Evolutionary conservation across 2,888 invertebrate genomes (phyloP).

Genomic region (Palloptera scutellata): DNA sequence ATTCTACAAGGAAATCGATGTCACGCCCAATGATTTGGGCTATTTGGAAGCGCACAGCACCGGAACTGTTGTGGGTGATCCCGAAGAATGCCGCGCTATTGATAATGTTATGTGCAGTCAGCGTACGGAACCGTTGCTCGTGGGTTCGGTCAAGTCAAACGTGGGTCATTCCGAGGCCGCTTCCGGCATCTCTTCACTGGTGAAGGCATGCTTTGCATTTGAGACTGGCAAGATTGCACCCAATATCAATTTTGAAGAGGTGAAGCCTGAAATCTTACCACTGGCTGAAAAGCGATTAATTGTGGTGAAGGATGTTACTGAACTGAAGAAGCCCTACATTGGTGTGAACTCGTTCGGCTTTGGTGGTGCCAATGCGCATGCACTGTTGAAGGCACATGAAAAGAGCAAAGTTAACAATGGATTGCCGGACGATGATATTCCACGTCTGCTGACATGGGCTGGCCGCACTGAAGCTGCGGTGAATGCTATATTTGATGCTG

Average conservation of each 20-base stretch:
- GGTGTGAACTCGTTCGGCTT: conserved; percentile 94
- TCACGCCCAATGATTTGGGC: conserved; percentile 73
- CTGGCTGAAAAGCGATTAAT: conserved; percentile 70
- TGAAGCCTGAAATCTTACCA: conserved; percentile 70
- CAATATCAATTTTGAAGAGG: conserved; percentile 79
- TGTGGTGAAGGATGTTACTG: conserved; percentile 78
- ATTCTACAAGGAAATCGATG: conserved; percentile 74
- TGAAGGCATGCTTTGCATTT: conserved; percentile 83
- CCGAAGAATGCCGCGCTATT: conserved; percentile 86
- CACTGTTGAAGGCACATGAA: conserved; percentile 48
- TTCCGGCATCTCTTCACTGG: conserved; percentile 82
- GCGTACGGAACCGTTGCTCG: conserved; percentile 76
- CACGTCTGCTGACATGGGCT: conserved; percentile 77
- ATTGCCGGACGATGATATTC: conserved; percentile 71
- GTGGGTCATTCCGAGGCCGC: conserved; percentile 91
- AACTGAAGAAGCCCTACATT: conserved; percentile 77
- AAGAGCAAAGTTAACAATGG: conserved; percentile 66
- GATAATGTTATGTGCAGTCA: conserved; percentile 79
- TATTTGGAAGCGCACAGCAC: conserved; percentile 90
- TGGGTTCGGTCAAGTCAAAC: conserved; percentile 93
- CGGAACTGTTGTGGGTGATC: conserved; percentile 87
- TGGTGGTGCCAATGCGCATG: conserved; percentile 82
- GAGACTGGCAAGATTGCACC: conserved; percentile 84
- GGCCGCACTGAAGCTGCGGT: conserved; percentile 83
- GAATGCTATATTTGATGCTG: conserved; percentile 70